Conservation (phyloP, 2,888 invertebrate genomes). For the Vandiemenella viatica region DNA sequence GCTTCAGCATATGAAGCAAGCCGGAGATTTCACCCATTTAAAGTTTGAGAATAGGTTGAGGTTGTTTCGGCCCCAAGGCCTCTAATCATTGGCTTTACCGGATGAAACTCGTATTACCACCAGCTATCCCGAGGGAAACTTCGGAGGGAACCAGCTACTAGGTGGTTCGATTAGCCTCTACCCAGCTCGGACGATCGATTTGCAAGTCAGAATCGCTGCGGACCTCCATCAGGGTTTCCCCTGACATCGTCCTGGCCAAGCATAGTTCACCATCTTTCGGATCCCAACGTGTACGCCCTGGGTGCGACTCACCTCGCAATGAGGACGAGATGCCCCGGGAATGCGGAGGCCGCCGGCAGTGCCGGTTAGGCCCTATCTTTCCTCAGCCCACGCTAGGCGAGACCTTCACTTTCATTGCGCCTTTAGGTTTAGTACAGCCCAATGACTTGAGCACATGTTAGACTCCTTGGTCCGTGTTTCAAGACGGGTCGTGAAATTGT, state of each 20-base stretch:
- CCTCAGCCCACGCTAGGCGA: background rate
- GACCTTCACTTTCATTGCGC: too few relatives aligned
- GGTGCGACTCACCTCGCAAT: too few relatives aligned
- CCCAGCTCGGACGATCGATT: constrained; percentile 24
- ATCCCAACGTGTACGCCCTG: too few relatives aligned
- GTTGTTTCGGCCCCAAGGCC: too few relatives aligned
- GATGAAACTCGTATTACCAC: constrained; percentile 37
- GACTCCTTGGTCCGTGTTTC: constrained; percentile 65
- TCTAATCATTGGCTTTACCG: too few relatives aligned
- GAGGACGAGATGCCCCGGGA: too few relatives aligned
- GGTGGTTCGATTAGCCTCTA: constrained; percentile 60
- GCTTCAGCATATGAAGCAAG: constrained; percentile 53
- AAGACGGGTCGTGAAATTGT: constrained; percentile 52
- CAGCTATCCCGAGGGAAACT: constrained; percentile 60
- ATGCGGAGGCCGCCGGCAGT: too few relatives aligned
- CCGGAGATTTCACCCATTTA: constrained; percentile 34
- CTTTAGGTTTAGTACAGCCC: constrained; percentile 33
- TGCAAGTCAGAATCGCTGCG: background rate
- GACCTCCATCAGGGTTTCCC: too few relatives aligned
- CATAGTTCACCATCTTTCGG: too few relatives aligned
- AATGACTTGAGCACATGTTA: constrained; percentile 55
- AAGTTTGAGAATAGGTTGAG: too few relatives aligned
- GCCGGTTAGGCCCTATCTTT: background rate
- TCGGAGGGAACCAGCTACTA: constrained; percentile 66
- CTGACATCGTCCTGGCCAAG: too few relatives aligned